These are phyloP conservation scores for Microcebus ravelobensis DNA, from an alignment of 2,113 vertebrate species.

Conservation along the genomic window DNA sequence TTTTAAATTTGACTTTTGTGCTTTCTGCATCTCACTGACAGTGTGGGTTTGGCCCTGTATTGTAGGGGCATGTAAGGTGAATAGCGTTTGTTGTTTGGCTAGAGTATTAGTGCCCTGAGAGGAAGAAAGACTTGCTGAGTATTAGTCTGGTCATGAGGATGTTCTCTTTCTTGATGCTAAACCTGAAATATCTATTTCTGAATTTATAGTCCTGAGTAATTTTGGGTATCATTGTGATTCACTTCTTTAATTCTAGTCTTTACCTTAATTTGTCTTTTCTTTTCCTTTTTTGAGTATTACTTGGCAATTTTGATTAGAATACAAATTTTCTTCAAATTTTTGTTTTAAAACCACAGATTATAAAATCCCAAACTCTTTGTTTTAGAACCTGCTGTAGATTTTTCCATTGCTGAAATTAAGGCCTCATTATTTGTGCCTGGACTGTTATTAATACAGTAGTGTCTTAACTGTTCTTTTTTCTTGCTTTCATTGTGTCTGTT, in stretches of 20 bases:
- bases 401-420: neutral
- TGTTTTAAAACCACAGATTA: conserved; percentile 44
- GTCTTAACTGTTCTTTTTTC: neutral
- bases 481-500: conserved; percentile 15
- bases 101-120: conserved; percentile 66
- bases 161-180: conserved; percentile 77
- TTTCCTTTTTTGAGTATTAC: conserved; percentile 43
- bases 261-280: conserved; percentile 52
- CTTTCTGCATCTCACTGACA: neutral
- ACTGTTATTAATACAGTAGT: neutral
- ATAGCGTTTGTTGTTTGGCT: conserved; percentile 67
- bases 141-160: conserved; percentile 78
- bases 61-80: conserved; percentile 77
- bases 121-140: conserved; percentile 80
- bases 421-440: neutral
- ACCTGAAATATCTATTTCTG: conserved; percentile 80
- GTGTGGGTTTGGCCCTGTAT: conserved; percentile 32
- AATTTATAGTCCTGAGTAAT: conserved; percentile 76
- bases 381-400: conserved; percentile 42
- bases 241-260: conserved; percentile 65
- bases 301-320: conserved; percentile 43
- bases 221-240: conserved; percentile 68
- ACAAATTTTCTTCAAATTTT: conserved; percentile 36
- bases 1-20: conserved; percentile 55
- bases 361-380: conserved; percentile 43